Evolutionary conservation across 2,888 invertebrate genomes (phyloP).

Genomic region (Ceraclea dissimilis): DNA sequence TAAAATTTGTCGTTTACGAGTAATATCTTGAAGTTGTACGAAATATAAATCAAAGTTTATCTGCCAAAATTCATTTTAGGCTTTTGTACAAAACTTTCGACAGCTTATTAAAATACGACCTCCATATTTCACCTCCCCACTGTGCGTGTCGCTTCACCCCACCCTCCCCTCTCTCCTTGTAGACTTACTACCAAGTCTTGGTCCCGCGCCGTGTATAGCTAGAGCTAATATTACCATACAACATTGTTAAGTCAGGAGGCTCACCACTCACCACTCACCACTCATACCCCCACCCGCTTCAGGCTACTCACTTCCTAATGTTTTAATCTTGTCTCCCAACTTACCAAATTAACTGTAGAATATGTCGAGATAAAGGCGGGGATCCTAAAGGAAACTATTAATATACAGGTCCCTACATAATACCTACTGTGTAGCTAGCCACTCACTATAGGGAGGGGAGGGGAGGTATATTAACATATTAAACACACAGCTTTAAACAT

Average conservation of each 20-base stretch:
- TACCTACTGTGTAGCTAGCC: background rate
- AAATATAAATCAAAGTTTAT: constrained; percentile 4
- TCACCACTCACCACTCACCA: too few species aligned
- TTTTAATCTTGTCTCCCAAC: constrained; percentile 23
- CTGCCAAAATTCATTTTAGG: constrained; percentile 1
- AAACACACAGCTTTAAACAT: too few species aligned
- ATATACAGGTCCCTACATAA: constrained; percentile 21
- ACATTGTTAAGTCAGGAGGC: too few species aligned
- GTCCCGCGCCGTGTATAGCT: background rate
- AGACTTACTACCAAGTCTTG: background rate
- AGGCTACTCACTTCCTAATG: constrained; percentile 18
- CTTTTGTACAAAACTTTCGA: constrained; percentile 8
- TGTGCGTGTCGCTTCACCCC: background rate
- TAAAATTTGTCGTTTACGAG: too few species aligned
- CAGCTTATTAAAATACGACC: constrained; percentile 7
- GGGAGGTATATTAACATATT: too few species aligned
- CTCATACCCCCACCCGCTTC: background rate
- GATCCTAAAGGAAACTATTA: constrained; percentile 24
- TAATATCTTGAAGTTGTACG: background rate
- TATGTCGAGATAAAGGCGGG: constrained; percentile 23
- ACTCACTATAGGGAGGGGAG: too few species aligned
- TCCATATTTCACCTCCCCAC: constrained; percentile 2
- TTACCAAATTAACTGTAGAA: constrained; percentile 24
- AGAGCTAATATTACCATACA: background rate
- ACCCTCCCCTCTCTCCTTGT: background rate